Evolutionary conservation across 2,888 invertebrate genomes (phyloP), one percentile per base, ranked within the genome.

Genomic region (Lithophane socia): DNA sequence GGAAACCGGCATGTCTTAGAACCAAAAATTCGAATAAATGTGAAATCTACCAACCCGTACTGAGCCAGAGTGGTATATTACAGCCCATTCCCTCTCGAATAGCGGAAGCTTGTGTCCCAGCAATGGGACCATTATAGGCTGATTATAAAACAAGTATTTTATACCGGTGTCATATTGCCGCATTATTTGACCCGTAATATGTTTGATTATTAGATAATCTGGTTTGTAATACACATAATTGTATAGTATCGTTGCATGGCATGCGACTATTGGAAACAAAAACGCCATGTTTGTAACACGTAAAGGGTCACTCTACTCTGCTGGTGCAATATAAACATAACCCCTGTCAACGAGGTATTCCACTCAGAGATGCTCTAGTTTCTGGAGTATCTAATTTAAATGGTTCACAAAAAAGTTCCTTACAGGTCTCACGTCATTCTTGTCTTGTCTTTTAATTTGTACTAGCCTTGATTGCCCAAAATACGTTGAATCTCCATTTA

Each of bases 211-310:
- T 56, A 49, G 37, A 64, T 47, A 18, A 21, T 24, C 37, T 37
- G n/a, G 10, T 73, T n/a, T n/a, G 13, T 58, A 47, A n/a, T 16
- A 54, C 9, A n/a, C 44, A 75, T 21, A 21, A 42, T 37, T 56
- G 24, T 37, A 24, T 42, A 16, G 4, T 49, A 58, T 8, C 47
- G 7, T 7, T 42, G 24, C 29, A 37, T 49, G 37, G 10, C 73
- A 77, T 58, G 47, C 13, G 16, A 29, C 29, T n/a, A 47, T 74
- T 64, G 37, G 8, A 56, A 56, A 58, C 16, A 64, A 76, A n/a
- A 24, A 42, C 5, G 18, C 16, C 10, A 37, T 47, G 16, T 56
- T 42, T 24, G 7, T 5, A 3, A n/a, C 37, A 61, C 9, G 60
- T n/a, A 49, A 21, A 63, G 47, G 3, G 21, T n/a, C 7, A 52